Conservation (phyloP, 2,888 invertebrate genomes). For the Poecilus cupreus region DNA sequence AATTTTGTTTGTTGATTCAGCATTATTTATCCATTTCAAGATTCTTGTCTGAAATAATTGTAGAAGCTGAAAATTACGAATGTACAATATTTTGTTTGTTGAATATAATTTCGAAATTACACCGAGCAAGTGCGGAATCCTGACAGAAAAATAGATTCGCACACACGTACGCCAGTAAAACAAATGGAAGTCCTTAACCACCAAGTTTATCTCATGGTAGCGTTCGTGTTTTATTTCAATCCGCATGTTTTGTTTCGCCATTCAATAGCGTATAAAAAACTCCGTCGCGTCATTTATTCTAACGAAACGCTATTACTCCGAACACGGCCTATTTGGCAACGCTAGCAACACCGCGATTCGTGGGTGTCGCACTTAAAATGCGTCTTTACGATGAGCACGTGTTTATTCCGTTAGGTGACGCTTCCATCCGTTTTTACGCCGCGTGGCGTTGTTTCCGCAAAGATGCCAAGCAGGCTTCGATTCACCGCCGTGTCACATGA, state of each 20-base stretch:
- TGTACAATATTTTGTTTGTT: too few relatives aligned
- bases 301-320: constrained; percentile 30
- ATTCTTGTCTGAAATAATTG: too few relatives aligned
- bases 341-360: not conserved
- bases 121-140: not conserved
- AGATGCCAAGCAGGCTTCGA: not conserved
- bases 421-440: not conserved
- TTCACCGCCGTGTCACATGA: not conserved
- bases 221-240: constrained; percentile 38
- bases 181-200: constrained; percentile 9
- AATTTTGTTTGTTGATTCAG: too few relatives aligned
- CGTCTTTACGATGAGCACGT: constrained; percentile 15
- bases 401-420: not conserved
- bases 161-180: constrained; percentile 17
- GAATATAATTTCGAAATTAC: too few relatives aligned
- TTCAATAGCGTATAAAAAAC: constrained; percentile 25
- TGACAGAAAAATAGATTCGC: not conserved
- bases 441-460: not conserved
- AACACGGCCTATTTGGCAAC: constrained; percentile 20
- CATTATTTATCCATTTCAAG: too few relatives aligned
- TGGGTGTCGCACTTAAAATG: not conserved
- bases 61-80: too few relatives aligned
- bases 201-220: constrained; percentile 19
- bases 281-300: constrained; percentile 15
- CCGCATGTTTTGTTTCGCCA: constrained; percentile 22